A percentile compares a stretch with the other conserved stretches of the same genome.
These are phyloP conservation scores for Hipposideros armiger DNA, from an alignment of 2,113 vertebrate genomes.

Conservation along the genomic window DNA sequence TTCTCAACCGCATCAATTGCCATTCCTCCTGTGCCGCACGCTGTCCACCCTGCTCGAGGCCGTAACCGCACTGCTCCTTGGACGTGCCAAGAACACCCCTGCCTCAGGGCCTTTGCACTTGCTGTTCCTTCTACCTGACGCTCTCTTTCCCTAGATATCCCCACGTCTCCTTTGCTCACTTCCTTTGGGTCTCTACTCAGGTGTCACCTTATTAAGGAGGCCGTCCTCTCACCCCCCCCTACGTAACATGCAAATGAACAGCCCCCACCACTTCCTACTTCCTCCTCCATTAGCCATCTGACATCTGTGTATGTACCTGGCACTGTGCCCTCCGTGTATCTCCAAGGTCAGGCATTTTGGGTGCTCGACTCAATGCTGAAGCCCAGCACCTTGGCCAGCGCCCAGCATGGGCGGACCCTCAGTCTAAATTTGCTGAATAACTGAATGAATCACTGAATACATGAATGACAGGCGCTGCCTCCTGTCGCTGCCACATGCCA, in stretches of 20 bases:
- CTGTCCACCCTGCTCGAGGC: background rate
- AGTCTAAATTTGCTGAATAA: rapidly evolving
- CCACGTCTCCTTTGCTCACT: background rate
- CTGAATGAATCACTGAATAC: background rate
- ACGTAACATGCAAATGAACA: too few species aligned
- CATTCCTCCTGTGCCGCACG: rapidly evolving
- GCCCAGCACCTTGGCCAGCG: background rate
- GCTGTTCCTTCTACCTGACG: background rate
- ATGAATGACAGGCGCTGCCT: rapidly evolving
- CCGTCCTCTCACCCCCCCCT: background rate
- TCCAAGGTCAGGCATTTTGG: too few species aligned
- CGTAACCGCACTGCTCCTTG: too few species aligned
- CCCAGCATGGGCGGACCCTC: rapidly evolving
- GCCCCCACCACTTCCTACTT: background rate
- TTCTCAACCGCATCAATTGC: background rate
- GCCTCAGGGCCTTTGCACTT: background rate
- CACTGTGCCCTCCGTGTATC: rapidly evolving
- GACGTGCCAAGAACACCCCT: background rate
- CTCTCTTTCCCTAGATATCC: background rate
- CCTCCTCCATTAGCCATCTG: too few species aligned
- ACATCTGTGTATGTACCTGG: rapidly evolving
- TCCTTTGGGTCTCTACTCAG: background rate
- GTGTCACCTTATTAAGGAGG: background rate
- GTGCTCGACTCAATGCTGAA: background rate
- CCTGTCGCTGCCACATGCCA: rapidly evolving